A percentile compares a stretch with the other conserved stretches of the same genome.
Evolutionary conservation across 2,797 vertebrate genomes (phyloP).

Genomic region (Megalops cyprinoides): DNA sequence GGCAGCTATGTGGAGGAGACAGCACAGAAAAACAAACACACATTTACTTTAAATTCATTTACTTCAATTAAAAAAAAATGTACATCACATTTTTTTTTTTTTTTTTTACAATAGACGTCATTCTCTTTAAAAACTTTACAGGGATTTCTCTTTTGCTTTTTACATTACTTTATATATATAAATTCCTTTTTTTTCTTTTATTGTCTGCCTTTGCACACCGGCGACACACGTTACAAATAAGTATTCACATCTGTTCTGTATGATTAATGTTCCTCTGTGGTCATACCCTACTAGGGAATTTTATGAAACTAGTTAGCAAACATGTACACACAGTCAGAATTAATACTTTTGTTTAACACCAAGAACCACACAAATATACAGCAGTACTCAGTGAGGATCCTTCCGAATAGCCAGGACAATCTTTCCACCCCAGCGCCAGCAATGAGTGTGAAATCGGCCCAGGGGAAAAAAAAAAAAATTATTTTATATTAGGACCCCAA

Average conservation of each 20-base stretch:
- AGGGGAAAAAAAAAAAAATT: background rate
- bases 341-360: conserved; percentile 38
- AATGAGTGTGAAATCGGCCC: background rate
- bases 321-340: conserved; percentile 35
- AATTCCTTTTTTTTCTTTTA: conserved; percentile 40
- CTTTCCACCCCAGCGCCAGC: conserved; percentile 3
- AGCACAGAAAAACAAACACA: background rate
- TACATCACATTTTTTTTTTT: conserved; percentile 48
- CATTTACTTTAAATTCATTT: conserved; percentile 45
- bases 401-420: conserved; percentile 19
- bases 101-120: conserved; percentile 70
- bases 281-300: conserved; percentile 53
- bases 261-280: conserved; percentile 19
- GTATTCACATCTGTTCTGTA: conserved; percentile 69
- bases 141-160: conserved; percentile 65
- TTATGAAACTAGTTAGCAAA: conserved; percentile 61
- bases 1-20: too few relatives aligned
- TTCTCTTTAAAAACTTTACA: conserved; percentile 79
- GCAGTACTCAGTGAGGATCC: conserved; percentile 15
- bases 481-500: background rate
- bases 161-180: conserved; percentile 69
- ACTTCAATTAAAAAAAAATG: conserved; percentile 55
- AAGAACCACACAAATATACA: conserved; percentile 27
- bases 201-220: conserved; percentile 63
- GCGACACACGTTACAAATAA: conserved; percentile 60